Evolutionary conservation across 2,113 vertebrate species (phyloP), one percentile per base, ranked within the genome.

Genomic region (Heterotis niloticus): DNA sequence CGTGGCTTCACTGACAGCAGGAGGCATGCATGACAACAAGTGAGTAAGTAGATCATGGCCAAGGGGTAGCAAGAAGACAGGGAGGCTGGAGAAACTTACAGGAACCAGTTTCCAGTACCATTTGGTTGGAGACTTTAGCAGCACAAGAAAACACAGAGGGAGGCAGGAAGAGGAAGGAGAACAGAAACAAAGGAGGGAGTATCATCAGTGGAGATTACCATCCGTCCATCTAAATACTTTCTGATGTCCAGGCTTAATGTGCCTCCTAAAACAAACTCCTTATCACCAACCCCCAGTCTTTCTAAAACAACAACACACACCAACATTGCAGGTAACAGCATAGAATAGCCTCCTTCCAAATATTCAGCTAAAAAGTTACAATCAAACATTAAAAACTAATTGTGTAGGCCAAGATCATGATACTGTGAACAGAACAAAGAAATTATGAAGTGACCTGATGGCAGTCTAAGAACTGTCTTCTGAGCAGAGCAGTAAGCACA

Each of bases 91-190:
- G 88, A 88, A 88, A 98, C 96, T 99, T 98, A 99, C 96, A 94
- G 98, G 98, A 90, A 99, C 97, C 94, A 99, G 95, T 94, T 99
- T 99, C 97, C 96, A 98, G 92, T 98, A 99, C 98, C 98, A 99
- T 93, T 98, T 99, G 94, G 96, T 98, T 92, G 98, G 96, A 94
- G 98, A 98, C 98, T 98, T 95, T 92, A 91, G 89, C 78, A 77
- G 81, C 80, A 84, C 51, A 86, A 84, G 84, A 86, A 86, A 86
- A 81, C 71, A 73, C 69, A 85, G 78, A 86, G 89, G 88, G 86
- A 84, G 92, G 84, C 75, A 68, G 82, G 89, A 74, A 72, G 73
- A 86, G 79, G 75, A 62, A 81, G 65, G 89, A 87, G 87, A 75
- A 88, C 90, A 84, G 82, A 84, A 78, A 86, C 85, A 69, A 72